Evolutionary conservation across 2,888 invertebrate species (phyloP).

Genomic region (Muscina levida): DNA sequence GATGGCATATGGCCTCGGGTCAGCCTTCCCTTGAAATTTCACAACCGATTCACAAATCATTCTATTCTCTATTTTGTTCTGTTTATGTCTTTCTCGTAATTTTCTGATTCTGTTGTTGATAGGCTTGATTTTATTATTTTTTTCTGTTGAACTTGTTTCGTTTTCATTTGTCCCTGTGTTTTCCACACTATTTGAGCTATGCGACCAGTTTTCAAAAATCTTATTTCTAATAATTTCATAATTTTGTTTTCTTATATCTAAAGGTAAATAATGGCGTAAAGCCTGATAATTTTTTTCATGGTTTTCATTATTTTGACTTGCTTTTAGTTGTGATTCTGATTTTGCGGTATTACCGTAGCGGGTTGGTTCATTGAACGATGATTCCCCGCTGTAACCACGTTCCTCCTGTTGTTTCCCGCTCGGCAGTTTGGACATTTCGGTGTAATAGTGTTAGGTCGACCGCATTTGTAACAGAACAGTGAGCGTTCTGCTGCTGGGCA

Average conservation of each 20-base stretch:
- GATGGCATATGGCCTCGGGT: neutral
- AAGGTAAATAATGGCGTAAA: neutral
- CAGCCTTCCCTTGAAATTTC: no score
- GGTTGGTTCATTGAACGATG: neutral
- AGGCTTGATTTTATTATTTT: neutral
- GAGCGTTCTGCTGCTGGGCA: neutral
- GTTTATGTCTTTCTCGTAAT: neutral
- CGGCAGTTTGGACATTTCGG: neutral
- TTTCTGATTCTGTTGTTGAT: neutral
- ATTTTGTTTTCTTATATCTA: neutral
- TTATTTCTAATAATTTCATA: neutral
- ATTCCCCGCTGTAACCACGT: neutral
- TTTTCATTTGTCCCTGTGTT: neutral
- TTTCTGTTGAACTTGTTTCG: neutral
- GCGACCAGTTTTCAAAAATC: conserved; percentile 1
- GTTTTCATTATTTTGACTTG: no score
- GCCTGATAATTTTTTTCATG: neutral
- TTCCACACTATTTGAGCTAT: no score
- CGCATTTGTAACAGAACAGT: neutral
- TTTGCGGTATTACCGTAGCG: neutral
- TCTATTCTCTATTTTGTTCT: neutral
- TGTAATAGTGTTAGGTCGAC: neutral
- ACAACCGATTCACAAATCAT: neutral
- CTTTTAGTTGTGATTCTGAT: neutral
- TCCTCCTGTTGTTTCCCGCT: neutral